Base-by-base conservation (phyloP, 2,797 vertebrate genomes). In the Delichon dasypus region DNA sequence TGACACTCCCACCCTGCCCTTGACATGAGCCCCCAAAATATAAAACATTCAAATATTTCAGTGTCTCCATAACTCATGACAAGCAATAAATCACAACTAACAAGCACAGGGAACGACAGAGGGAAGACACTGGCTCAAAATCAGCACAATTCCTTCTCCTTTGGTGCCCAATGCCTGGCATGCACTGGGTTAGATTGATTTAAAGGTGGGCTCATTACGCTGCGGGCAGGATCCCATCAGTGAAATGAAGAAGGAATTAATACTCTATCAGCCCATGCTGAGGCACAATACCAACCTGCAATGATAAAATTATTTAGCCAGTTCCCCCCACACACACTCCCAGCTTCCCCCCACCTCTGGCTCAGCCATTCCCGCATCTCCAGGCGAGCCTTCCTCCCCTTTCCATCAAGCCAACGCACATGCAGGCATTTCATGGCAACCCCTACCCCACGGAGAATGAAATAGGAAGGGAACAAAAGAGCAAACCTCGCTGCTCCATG, bases 401-500 rank as follows among this genome's bases (percentile, higher is more conserved):
- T 58, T 3, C 32, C 75, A 85, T 4, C 79, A 3, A 65, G 51
- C 60, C 85, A 81, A 34, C 19, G 42, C 55, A 21, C 45, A 6
- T 7, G 0, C 36, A 40, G 74, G 67, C 74, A n/a, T 29, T 29
- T 16, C 45, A 29, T 10, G 23, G 70, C 74, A 71, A 36, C 9
- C 40, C 71, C 40, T 20, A n/a, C 54, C 36, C 16, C 53, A 32
- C 42, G 10, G 68, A 88, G 83, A 91, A 76, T 55, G 72, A 42
- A 68, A 94, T 6, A 2, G 77, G 79, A 79, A 84, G 44, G 70
- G 90, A 94, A 96, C 94, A 96, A 96, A 96, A 89, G 81, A 91
- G 72, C 94, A 74, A 57, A 68, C 88, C 95, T 95, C 30, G 51
- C 84, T 91, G 92, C 30, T 90, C 81, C 90, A 97, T 97, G 77